These are phyloP conservation scores for Dermatemys mawii DNA, from an alignment of 2,113 vertebrate genomes.

Conservation along the genomic window DNA sequence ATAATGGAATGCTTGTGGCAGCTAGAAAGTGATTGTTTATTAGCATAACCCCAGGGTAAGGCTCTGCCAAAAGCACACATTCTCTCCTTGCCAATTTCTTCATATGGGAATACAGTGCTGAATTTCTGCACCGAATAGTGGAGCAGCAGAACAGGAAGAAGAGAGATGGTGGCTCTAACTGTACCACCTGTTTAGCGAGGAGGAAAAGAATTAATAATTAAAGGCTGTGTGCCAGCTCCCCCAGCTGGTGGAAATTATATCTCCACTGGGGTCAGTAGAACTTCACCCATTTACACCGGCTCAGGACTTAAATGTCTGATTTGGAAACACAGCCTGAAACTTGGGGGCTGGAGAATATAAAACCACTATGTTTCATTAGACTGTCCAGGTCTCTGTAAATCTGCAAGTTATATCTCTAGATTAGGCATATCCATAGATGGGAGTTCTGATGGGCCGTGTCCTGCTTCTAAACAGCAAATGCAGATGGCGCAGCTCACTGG, in stretches of 20 bases:
- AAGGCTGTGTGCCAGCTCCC: background rate
- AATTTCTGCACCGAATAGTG: slow-evolving; percentile 51
- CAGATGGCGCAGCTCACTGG: background rate
- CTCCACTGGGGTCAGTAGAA: background rate
- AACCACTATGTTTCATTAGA: background rate
- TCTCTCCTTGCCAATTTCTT: slow-evolving; percentile 56
- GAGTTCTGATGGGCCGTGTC: background rate
- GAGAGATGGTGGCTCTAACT: background rate
- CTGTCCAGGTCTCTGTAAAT: background rate
- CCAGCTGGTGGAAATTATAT: background rate
- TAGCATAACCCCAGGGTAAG: slow-evolving; percentile 54
- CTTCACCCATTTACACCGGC: background rate
- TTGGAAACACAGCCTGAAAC: background rate
- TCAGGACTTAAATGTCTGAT: background rate
- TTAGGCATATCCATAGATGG: background rate
- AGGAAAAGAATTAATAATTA: background rate
- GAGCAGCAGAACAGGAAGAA: background rate
- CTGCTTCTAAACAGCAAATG: background rate
- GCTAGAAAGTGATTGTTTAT: slow-evolving; percentile 66
- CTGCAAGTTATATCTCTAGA: background rate
- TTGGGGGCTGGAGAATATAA: background rate
- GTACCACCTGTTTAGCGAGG: background rate
- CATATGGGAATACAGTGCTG: slow-evolving; percentile 51
- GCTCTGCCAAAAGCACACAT: slow-evolving; percentile 56
- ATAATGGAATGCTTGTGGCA: slow-evolving; percentile 69